Conservation (phyloP, 1,140 invertebrate species). For the Drosophila sp. region DNA sequence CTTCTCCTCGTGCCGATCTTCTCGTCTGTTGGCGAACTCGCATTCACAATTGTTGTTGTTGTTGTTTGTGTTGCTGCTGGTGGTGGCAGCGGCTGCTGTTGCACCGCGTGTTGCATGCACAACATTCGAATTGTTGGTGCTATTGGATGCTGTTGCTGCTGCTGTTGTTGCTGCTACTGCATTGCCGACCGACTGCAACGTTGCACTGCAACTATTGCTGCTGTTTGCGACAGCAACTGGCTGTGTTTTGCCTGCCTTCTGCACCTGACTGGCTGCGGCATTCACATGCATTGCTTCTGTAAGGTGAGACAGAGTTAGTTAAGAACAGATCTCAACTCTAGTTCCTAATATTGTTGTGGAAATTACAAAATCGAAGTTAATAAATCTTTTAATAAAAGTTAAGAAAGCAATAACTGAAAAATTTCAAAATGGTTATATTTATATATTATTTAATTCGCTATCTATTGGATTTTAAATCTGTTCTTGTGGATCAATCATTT, state of each 20-base stretch:
- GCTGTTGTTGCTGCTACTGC: slow-evolving; percentile 29
- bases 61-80: slow-evolving; percentile 27
- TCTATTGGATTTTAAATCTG: too few species aligned
- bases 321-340: background rate
- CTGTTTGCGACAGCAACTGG: background rate
- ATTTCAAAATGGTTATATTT: too few species aligned
- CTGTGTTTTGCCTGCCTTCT: slow-evolving; percentile 53
- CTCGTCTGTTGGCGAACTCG: slow-evolving; percentile 75
- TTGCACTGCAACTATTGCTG: slow-evolving; percentile 11
- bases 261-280: slow-evolving; percentile 19
- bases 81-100: slow-evolving; percentile 63
- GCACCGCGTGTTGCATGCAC: slow-evolving; percentile 74
- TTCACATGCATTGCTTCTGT: slow-evolving; percentile 51
- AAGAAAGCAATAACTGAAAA: too few species aligned
- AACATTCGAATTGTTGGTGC: slow-evolving; percentile 33
- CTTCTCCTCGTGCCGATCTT: slow-evolving; percentile 81
- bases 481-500: too few species aligned
- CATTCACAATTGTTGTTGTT: slow-evolving; percentile 58
- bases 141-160: slow-evolving; percentile 34
- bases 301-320: background rate
- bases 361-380: too few species aligned
- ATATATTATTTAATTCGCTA: too few species aligned
- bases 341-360: too few species aligned
- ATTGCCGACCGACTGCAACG: slow-evolving; percentile 15
- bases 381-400: too few species aligned